Base-by-base conservation (phyloP, 23 tunicate species). In the Halocynthia aurantium region DNA sequence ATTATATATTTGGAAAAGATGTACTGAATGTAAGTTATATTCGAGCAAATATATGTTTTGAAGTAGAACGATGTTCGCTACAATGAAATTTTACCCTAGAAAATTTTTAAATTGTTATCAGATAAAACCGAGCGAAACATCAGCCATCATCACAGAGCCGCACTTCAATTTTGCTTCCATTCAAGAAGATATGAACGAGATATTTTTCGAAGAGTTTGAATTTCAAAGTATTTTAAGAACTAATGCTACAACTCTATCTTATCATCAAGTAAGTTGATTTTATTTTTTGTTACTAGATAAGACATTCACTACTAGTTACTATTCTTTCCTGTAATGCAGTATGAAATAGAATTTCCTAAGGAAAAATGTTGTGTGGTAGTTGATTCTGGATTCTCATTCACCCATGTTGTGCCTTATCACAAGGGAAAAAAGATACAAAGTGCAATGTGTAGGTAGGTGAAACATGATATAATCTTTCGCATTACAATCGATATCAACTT, bases 131-230 rank as follows among this genome's bases (percentile, higher is more conserved):
- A 55, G 65, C 13, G 90, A 88, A 52, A 69, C 85, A 8, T 80
- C 80, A 54, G 71, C 87, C 19, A 78, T 96, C 10, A 51, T 96
- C 6, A 96, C 99, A 11, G 99, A 96, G 71, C 99, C 99, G 57
- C 94, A 96, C 61, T 89, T 85, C 62, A 87, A 96, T 76, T 90
- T 91, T 65, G 68, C 80, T 5, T 69, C 96, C 55, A 96, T 83
- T 40, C 93, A 96, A 82, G 88, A 86, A 70, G 91, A 85, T 31
- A 89, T 96, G 86, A 91, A 89, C 61, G 99, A 96, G 76, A 77
- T 96, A 9, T 96, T 96, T 53, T 96, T 96, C 80, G 99, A 96
- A 75, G 99, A 96, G 67, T 96, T 85, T 71, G 93, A 86, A 55
- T 96, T 96, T 71, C 69, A 78, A 73, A 85, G 83, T 52, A 81